Conservation (phyloP, 2,888 invertebrate genomes). For the Megamerina dolium region DNA sequence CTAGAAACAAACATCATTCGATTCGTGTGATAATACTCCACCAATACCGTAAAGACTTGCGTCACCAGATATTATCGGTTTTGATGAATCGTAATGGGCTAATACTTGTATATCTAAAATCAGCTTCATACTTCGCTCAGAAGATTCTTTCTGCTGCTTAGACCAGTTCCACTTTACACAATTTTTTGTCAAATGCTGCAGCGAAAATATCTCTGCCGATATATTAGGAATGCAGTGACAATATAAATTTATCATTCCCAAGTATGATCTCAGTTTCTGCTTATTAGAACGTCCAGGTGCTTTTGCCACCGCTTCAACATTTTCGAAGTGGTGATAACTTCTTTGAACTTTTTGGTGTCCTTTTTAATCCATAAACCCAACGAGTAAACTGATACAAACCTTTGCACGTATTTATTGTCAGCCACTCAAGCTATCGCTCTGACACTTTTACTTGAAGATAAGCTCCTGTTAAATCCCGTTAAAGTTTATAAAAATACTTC, state of each 20-base stretch:
- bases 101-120: constrained; percentile 1
- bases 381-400: constrained; percentile 8
- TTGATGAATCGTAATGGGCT: constrained; percentile 9
- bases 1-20: constrained; percentile 14
- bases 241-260: constrained; percentile 17
- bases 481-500: constrained; percentile 9
- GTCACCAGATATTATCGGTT: constrained; percentile 7
- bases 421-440: constrained; percentile 9
- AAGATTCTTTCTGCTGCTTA: constrained; percentile 6
- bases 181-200: constrained; percentile 18
- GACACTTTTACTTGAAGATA: constrained; percentile 13
- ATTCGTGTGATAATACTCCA: constrained; percentile 13
- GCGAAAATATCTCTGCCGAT: constrained; percentile 15
- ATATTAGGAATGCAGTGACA: constrained; percentile 14
- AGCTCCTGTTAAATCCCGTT: constrained; percentile 8
- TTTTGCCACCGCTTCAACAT: constrained; percentile 3
- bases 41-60: constrained; percentile 16
- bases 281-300: constrained; percentile 5
- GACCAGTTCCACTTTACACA: constrained; percentile 15
- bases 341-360: no score
- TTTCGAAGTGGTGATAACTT: no score
- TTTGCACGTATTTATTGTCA: constrained; percentile 13
- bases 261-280: constrained; percentile 5
- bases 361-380: constrained; percentile 11
- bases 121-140: constrained; percentile 9